A percentile compares a stretch with the other conserved stretches of the same genome.
These are phyloP conservation scores for Pavo muticus DNA, from an alignment of 2,113 vertebrate species.

Conservation along the genomic window DNA sequence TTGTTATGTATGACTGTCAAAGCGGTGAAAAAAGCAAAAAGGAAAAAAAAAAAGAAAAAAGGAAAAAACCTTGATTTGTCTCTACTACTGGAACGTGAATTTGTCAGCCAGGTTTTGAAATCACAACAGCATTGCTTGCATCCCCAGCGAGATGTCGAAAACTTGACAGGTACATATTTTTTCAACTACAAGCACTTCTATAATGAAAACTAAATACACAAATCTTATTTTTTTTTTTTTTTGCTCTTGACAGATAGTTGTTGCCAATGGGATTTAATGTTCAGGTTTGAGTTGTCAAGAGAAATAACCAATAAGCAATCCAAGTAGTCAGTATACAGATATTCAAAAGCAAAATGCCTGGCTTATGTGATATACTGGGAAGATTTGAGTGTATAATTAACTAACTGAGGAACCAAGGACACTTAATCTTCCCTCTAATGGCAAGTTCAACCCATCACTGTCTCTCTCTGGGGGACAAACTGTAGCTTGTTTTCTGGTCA, in stretches of 20 bases:
- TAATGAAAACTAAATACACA: conserved; percentile 97
- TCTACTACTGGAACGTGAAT: conserved; percentile 87
- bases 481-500: conserved; percentile 87
- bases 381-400: conserved; percentile 95
- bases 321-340: conserved; percentile 83
- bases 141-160: conserved; percentile 89
- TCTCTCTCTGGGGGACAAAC: conserved; percentile 83
- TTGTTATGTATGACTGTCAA: conserved; percentile 89
- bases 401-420: conserved; percentile 85
- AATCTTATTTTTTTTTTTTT: conserved; percentile 78
- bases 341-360: conserved; percentile 86
- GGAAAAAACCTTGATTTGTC: conserved; percentile 82
- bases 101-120: conserved; percentile 94
- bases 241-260: conserved; percentile 85
- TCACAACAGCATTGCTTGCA: conserved; percentile 87
- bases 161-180: conserved; percentile 96
- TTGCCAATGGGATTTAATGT: conserved; percentile 93
- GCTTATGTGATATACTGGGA: conserved; percentile 79
- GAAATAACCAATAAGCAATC: conserved; percentile 96
- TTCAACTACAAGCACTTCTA: conserved; percentile 87
- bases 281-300: conserved; percentile 93
- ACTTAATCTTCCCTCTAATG: conserved; percentile 95
- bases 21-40: conserved; percentile 76
- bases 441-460: conserved; percentile 86
- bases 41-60: conserved; percentile 14